A percentile compares a stretch with the other conserved stretches of the same genome.
phyloP scores from a whole-genome alignment of 2,797 vertebrate species.

The Mormyrus proboscirostris region DNA sequence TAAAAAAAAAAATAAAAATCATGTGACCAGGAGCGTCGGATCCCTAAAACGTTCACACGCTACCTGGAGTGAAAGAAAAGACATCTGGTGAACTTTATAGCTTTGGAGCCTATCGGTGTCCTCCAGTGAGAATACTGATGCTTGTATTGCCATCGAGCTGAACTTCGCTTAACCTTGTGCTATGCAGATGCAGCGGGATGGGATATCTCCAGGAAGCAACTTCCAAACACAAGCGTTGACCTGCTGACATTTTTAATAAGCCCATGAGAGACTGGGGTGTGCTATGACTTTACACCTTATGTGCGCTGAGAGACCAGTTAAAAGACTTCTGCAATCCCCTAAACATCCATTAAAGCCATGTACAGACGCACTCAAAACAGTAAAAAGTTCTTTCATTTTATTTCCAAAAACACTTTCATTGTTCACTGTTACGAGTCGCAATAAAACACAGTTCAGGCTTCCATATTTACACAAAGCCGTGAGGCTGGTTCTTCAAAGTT shows the following conservation, averaged over 20 bases:
- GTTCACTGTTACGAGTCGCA: neutral
- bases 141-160: neutral
- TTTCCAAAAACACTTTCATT: slow-evolving; percentile 2
- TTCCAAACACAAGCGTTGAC: neutral
- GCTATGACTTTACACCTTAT: neutral
- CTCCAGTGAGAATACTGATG: slow-evolving; percentile 2
- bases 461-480: neutral
- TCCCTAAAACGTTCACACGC: slow-evolving; percentile 22
- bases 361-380: neutral
- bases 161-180: slow-evolving; percentile 16
- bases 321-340: neutral
- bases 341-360: neutral
- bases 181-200: neutral
- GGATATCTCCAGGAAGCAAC: slow-evolving; percentile 21
- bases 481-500: neutral
- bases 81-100: slow-evolving; percentile 5
- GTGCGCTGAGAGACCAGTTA: neutral
- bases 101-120: neutral
- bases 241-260: slow-evolving; percentile 14
- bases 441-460: neutral
- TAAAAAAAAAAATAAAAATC: slow-evolving; percentile 8
- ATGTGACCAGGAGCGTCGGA: neutral
- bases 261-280: neutral
- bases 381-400: neutral
- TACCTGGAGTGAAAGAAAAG: slow-evolving; percentile 17